These are phyloP conservation scores for Pelecanoides urinatrix DNA, from an alignment of 2,113 vertebrate species.

Conservation along the genomic window DNA sequence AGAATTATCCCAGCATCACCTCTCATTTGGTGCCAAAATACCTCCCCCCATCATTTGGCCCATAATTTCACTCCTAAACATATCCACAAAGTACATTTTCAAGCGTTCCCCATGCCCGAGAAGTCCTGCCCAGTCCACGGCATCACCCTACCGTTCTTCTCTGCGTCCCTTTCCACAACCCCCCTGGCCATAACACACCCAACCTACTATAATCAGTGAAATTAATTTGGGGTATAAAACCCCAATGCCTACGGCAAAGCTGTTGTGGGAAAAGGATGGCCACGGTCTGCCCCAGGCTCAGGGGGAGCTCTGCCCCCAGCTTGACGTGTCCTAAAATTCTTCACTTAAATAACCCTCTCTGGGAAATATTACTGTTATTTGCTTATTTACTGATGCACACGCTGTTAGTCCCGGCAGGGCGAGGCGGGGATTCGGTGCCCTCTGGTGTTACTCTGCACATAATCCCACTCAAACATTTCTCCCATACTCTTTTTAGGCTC, in stretches of 20 bases:
- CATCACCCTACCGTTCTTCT: neutral
- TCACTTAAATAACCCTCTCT: neutral
- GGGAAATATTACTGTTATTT: neutral
- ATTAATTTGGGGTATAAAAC: neutral
- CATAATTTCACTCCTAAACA: neutral
- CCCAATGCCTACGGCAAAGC: neutral
- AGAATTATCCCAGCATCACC: neutral
- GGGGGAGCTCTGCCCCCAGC: neutral
- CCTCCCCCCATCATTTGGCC: neutral
- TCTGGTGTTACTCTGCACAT: neutral
- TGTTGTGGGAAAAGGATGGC: neutral
- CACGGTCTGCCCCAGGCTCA: accelerated
- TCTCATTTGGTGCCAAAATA: neutral
- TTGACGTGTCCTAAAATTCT: neutral
- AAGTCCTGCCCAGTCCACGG: neutral
- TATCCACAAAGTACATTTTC: neutral
- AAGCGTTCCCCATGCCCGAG: neutral
- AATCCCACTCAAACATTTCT: neutral
- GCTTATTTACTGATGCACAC: neutral
- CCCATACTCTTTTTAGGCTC: neutral
- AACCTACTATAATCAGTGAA: neutral
- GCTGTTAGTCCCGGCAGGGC: neutral
- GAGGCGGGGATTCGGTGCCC: neutral
- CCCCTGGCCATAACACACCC: neutral
- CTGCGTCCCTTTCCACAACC: neutral